Base-by-base conservation (phyloP, 2,888 invertebrate genomes). In the Dryobotodes eremita region DNA sequence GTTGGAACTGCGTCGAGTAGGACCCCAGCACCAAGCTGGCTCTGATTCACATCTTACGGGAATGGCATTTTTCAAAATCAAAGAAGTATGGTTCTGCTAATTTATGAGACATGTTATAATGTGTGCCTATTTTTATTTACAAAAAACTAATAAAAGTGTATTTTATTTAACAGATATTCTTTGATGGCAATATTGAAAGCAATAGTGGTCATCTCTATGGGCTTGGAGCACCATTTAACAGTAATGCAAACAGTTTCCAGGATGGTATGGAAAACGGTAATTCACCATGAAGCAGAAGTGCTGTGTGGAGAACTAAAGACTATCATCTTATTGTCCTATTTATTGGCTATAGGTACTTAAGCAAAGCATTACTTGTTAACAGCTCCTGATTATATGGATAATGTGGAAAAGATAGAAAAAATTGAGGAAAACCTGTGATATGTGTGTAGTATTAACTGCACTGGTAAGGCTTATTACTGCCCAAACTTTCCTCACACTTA, bases 151-250 rank as follows among this genome's bases (percentile, higher is more conserved):
- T 50, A 17, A 46, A 59, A 6, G 53, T 17, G 10, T 70, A n/a
- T 65, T 70, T 82, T 31, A 31, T 71, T 79, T 82, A 78, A n/a
- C 97, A 99, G 99, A 99, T 99, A 98, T 99, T 99, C 96, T 99
- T 99, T 94, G 99, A 99, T 96, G 99, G 99, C 94, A 99, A 99
- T 94, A 99, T 99, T 91, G 99, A 99, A 94, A 99, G 99, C 96
- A 98, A 98, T 62, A 99, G 99, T 93, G 99, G 99, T 71, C 99
- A 99, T 96, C 97, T 99, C 75, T 99, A 99, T 94, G 99, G 99
- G 69, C 97, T 99, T 89, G 99, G 99, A 79, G 98, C 99, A 64
- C 98, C 98, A 73, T 98, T 98, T 94, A 97, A 98, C 75, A 98
- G 98, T 66, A 98, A 98, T 83, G 98, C 98, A 81, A 97, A 97